Evolutionary conservation across 2,888 invertebrate genomes (phyloP).

Genomic region (Elysia crispata): DNA sequence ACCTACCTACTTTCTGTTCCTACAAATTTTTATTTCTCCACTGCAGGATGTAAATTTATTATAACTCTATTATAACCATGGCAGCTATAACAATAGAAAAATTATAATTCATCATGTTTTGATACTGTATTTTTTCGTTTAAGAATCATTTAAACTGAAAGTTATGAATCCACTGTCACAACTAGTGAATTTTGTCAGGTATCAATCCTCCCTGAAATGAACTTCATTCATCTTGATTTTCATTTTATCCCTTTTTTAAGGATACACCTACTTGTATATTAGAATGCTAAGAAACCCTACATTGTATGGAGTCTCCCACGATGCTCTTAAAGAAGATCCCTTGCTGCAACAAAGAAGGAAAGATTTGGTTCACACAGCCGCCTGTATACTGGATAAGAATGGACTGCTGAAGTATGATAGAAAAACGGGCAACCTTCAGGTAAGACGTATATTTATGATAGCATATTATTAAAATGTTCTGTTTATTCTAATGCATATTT

Average conservation of each 20-base stretch:
- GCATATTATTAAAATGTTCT: no score
- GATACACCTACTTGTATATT: conserved; percentile 97
- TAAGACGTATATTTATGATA: conserved; percentile 48
- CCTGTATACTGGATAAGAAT: conserved; percentile 91
- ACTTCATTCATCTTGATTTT: not conserved
- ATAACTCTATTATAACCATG: no score
- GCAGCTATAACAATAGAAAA: no score
- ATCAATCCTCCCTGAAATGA: no score
- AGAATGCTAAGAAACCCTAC: conserved; percentile 94
- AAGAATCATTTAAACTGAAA: not conserved
- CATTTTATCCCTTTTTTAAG: conserved; percentile 54
- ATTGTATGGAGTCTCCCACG: conserved; percentile 88
- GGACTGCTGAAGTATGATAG: conserved; percentile 95
- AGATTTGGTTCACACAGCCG: conserved; percentile 97
- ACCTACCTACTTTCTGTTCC: no score
- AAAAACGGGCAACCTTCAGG: conserved; percentile 90
- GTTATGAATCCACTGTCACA: no score
- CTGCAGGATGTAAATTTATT: no score
- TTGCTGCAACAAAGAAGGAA: conserved; percentile 92
- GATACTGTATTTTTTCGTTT: no score
- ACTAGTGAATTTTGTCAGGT: no score
- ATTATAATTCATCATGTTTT: no score
- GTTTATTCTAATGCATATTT: no score
- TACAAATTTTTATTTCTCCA: no score
- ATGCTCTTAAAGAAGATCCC: conserved; percentile 86